A percentile compares a stretch with the other conserved stretches of the same genome.
Evolutionary conservation across 2,113 vertebrate species (phyloP).

Genomic region (Pyrgilauda ruficollis): DNA sequence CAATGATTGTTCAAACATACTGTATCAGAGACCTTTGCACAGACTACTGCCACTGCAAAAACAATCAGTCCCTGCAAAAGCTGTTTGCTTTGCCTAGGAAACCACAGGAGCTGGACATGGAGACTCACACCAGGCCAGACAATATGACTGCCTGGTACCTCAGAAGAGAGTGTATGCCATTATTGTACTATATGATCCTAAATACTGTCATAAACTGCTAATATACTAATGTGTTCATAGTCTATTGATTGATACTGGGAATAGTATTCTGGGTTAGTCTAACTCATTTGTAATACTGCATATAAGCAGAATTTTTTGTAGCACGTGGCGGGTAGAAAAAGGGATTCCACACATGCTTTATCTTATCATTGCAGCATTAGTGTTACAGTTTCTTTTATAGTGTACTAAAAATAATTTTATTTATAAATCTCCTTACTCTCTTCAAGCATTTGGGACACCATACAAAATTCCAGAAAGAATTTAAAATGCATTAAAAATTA

Average conservation of each 20-base stretch:
- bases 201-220: constrained; percentile 63
- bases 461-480: constrained; percentile 29
- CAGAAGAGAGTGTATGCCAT: constrained; percentile 9
- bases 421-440: background rate
- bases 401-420: constrained; percentile 29
- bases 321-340: background rate
- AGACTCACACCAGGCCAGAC: background rate
- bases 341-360: constrained; percentile 38
- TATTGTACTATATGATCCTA: constrained; percentile 49
- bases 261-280: constrained; percentile 23
- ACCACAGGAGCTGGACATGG: constrained; percentile 3
- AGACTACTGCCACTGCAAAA: constrained; percentile 13
- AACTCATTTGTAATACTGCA: constrained; percentile 32
- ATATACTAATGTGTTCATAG: constrained; percentile 60
- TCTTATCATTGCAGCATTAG: background rate
- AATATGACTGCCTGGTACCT: background rate
- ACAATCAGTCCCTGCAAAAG: constrained; percentile 2
- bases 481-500: constrained; percentile 25
- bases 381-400: background rate
- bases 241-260: constrained; percentile 51
- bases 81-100: constrained; percentile 46
- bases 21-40: constrained; percentile 60
- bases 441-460: background rate
- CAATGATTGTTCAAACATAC: constrained; percentile 41
- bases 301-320: constrained; percentile 38